phyloP scores from a whole-genome alignment of 2,113 vertebrate species.

The Zeus faber region DNA sequence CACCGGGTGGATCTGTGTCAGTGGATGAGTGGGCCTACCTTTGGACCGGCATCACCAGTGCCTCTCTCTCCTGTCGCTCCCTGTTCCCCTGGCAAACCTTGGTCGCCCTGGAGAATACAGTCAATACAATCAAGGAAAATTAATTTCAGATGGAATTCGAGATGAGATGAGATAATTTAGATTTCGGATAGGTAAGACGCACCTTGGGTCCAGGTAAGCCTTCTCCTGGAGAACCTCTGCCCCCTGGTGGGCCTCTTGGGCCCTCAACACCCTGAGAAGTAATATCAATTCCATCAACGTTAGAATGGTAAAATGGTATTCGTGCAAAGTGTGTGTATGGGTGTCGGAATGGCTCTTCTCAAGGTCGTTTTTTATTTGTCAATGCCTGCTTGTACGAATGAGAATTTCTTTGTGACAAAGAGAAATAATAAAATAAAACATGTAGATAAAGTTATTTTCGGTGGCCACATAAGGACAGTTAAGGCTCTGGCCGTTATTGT shows the following conservation, averaged over 20 bases:
- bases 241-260: conserved; percentile 79
- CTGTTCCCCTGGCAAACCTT: conserved; percentile 84
- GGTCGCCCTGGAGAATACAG: conserved; percentile 72
- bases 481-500: too few species aligned
- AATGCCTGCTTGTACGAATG: too few species aligned
- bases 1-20: not conserved
- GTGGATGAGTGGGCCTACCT: conserved; percentile 56
- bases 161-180: too few species aligned
- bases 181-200: too few species aligned
- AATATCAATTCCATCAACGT: conserved; percentile 5
- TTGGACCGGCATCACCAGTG: conserved; percentile 77
- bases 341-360: too few species aligned
- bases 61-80: conserved; percentile 80
- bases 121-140: not conserved
- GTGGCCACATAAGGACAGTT: too few species aligned
- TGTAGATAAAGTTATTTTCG: too few species aligned
- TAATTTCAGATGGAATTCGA: too few species aligned
- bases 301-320: not conserved
- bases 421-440: too few species aligned
- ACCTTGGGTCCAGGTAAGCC: conserved; percentile 86
- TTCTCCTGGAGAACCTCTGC: conserved; percentile 80
- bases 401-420: too few species aligned
- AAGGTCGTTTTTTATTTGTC: too few species aligned
- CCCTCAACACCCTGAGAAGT: conserved; percentile 79
- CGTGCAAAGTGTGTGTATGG: not conserved